Conservation (phyloP, 2,113 vertebrate species). For the Bubo bubo region DNA sequence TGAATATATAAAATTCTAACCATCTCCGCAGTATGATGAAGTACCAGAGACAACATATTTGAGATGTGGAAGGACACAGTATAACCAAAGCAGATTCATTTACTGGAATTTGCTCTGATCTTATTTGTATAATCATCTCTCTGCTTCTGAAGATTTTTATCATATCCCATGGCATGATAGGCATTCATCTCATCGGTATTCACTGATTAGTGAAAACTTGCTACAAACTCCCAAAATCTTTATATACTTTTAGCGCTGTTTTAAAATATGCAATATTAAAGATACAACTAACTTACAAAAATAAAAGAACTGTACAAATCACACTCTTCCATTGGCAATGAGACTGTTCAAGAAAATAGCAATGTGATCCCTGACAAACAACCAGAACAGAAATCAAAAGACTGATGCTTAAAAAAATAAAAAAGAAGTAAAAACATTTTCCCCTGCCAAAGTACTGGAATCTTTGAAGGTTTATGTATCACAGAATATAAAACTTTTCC, state of each 20-base stretch:
- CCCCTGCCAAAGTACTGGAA: conserved; percentile 17
- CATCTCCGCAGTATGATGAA: not conserved
- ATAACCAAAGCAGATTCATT: not conserved
- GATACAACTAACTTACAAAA: conserved; percentile 56
- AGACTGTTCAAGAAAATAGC: conserved; percentile 50
- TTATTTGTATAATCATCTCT: conserved; percentile 12
- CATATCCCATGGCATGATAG: not conserved
- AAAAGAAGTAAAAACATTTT: conserved; percentile 38
- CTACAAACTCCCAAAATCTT: conserved; percentile 8
- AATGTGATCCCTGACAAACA: conserved; percentile 45
- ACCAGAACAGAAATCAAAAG: conserved; percentile 41
- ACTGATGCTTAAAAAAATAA: conserved; percentile 28
- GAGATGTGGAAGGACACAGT: not conserved
- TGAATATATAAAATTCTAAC: not conserved
- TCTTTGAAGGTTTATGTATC: not conserved
- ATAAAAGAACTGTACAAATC: conserved; percentile 58
- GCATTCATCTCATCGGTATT: not conserved
- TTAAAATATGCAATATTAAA: conserved; percentile 58
- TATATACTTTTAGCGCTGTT: conserved; percentile 27
- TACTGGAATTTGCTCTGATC: not conserved
- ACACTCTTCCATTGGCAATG: conserved; percentile 37
- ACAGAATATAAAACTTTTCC: not conserved
- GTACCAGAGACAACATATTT: not conserved
- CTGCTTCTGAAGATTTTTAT: conserved; percentile 12
- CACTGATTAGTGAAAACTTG: conserved; percentile 21